Evolutionary conservation across 2,888 invertebrate genomes (phyloP), one percentile per base, ranked within the genome.

Genomic region (Bedellia somnulentella): DNA sequence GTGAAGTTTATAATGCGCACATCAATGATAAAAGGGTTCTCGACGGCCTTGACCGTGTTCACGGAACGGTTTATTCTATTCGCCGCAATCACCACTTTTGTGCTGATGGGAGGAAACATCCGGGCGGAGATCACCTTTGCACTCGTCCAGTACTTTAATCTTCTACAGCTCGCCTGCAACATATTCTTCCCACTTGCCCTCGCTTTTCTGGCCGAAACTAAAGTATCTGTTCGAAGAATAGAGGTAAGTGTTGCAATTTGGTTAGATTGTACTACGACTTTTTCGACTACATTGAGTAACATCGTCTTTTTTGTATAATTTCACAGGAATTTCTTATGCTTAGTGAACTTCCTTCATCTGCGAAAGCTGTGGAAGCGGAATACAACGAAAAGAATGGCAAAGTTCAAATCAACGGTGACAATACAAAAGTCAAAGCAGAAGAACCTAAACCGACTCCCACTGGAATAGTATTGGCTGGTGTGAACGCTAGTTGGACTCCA

Each of bases 11-110:
- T 88, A 31, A 71, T 80, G 38, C 64, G 77, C 32, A 83, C 84
- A 4, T 83, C 86, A 0, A 83, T 83, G 62, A 79, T 85, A 35
- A 77, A 80, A 47, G 85, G 82, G 1, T 80, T 85, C 41, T 82
- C 82, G 4, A 63, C 80, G 17, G 82, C 85, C 0, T 50, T 81
- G 37, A 83, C 83, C 48, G 86, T 93, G 12, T 93, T 90, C 48
- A 89, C 92, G 0, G 89, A 92, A 46, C 83, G 94, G 35, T 82
- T 92, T 36, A 88, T 93, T 11, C 63, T 93, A 9, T 91, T 85
- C 52, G 77, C 89, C 26, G 89, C 91, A 2, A 73, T 95, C 29
- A 78, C 90, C 18, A 78, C 86, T 0, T 92, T 84, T 44, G 85
- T 88, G 16, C 58, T 89, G 4, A 50, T 81, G 37, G 88, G 86